phyloP scores from a whole-genome alignment of 2,888 invertebrate genomes.

The Napeogenes inachia region DNA sequence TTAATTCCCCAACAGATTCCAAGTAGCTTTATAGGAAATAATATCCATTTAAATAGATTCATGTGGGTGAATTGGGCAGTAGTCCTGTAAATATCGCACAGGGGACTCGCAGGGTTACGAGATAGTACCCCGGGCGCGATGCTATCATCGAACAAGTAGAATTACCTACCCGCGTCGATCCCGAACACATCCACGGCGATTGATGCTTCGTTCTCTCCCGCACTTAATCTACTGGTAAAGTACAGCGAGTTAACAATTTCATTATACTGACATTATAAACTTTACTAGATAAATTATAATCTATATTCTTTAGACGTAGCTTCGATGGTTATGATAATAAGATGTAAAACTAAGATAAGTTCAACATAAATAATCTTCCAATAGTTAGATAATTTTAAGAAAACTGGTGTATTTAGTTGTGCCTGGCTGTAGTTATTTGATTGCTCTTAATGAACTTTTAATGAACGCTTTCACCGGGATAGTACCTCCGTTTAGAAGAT shows the following conservation, averaged over 20 bases:
- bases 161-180: conserved; percentile 25
- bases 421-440: no score
- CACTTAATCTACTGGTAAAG: conserved; percentile 17
- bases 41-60: conserved; percentile 21
- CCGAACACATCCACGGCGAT: conserved; percentile 10
- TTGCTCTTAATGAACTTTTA: no score
- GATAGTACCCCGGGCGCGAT: conserved; percentile 28
- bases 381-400: no score
- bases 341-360: no score
- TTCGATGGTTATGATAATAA: no score
- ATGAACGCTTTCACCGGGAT: no score
- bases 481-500: no score
- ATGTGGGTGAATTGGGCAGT: conserved; percentile 15
- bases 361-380: no score
- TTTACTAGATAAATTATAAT: conserved; percentile 10
- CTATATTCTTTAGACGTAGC: no score
- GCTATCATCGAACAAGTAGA: conserved; percentile 29
- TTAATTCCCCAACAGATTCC: conserved; percentile 22
- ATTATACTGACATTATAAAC: conserved; percentile 23
- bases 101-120: conserved; percentile 8
- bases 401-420: no score
- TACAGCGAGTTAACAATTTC: conserved; percentile 30
- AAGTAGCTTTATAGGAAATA: conserved; percentile 7
- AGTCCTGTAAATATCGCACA: conserved; percentile 1
- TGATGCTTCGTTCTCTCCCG: conserved; percentile 19